Evolutionary conservation across 2,797 vertebrate species (phyloP), one percentile per base, ranked within the genome.

Genomic region (Fratercula arctica): DNA sequence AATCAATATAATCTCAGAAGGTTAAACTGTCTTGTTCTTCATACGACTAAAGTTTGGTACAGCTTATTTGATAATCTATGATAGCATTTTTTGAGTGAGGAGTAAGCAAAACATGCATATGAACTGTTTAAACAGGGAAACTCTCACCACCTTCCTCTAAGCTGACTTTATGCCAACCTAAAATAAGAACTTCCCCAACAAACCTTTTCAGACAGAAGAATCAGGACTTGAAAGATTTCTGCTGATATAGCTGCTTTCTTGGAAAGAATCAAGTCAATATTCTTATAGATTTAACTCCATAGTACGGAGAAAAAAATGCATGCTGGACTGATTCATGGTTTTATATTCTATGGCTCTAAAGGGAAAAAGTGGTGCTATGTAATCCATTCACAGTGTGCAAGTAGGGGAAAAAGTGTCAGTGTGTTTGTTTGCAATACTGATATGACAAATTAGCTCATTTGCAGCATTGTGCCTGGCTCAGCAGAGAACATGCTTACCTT

Each of bases 301-400:
- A 16, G 2, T 5, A 29, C 0, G 1, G 19, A 70, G 31, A 60
- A 79, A 78, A 23, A 79, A 92, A 60, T 1, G 1, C 6, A 37
- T 21, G 25, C 13, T 73, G 60, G 39, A 45, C 28, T 56, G 64
- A 67, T 18, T 43, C 20, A 11, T 41, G 39, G 9, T 1, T 7
- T 85, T 35, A 7, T 17, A 26, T 33, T 67, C 39, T 28, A 4
- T 18, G 37, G 21, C 33, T 76, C 51, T 37, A 12, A 50, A 93
- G n/a, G 16, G 13, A 4, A 37, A 43, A 64, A 79, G 15, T 29
- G 9, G 28, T 56, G 11, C n/a, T 76, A 4, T 33, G 35, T 9
- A 77, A 51, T 35, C 68, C 24, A 29, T 74, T 56, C 16, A 19
- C n/a, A 35, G 9, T 6, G 13, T 48, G 39, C 35, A 77, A 48